These are phyloP conservation scores for Pachydiplax longipennis DNA, from an alignment of 2,888 invertebrate genomes.

Conservation along the genomic window DNA sequence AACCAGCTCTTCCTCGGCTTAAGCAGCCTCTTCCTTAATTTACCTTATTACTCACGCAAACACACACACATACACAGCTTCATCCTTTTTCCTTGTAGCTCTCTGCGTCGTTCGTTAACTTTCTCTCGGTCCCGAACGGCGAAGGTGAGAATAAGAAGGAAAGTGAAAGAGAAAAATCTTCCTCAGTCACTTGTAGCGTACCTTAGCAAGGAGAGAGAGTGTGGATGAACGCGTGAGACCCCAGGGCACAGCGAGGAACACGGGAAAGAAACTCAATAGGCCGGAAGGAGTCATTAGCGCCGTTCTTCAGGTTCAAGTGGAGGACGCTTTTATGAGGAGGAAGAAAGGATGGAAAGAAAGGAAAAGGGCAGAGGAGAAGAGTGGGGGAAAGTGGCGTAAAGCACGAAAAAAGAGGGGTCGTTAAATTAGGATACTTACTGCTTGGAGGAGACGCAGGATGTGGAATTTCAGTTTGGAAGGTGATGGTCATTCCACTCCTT, in stretches of 20 bases:
- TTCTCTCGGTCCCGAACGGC: neutral
- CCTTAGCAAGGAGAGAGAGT: neutral
- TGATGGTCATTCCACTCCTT: neutral
- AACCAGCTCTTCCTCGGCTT: neutral
- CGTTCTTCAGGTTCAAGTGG: neutral
- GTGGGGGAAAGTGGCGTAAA: too few relatives aligned
- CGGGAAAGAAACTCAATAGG: neutral
- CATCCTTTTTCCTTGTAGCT: neutral
- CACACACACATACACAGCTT: neutral
- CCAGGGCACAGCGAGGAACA: neutral
- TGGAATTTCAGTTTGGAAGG: neutral
- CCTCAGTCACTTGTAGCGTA: neutral
- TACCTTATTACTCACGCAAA: neutral
- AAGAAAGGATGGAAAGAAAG: neutral
- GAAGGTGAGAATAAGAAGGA: neutral
- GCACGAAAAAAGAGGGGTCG: neutral
- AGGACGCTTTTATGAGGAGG: neutral
- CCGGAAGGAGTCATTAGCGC: slow-evolving; percentile 6
- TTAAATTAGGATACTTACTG: neutral
- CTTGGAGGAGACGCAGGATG: neutral
- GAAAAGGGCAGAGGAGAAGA: too few relatives aligned
- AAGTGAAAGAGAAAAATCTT: neutral
- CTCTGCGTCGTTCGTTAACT: neutral
- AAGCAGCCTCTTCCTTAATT: neutral
- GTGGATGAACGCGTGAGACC: neutral